Evolutionary conservation across 2,113 vertebrate genomes (phyloP).

Genomic region (Callospermophilus lateralis): DNA sequence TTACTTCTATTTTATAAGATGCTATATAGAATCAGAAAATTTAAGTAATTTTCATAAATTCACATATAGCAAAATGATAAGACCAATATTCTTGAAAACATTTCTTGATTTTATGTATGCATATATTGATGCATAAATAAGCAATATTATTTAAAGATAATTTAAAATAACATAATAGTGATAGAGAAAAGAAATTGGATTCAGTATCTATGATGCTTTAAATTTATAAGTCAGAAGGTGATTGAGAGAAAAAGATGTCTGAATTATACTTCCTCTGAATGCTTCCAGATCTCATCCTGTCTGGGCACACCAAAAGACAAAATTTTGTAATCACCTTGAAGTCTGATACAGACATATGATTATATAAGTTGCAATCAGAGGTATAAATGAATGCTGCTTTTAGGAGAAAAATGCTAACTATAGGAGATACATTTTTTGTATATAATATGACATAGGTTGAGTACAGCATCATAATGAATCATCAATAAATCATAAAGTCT

Average conservation of each 20-base stretch:
- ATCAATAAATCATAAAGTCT: background rate
- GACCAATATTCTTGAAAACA: background rate
- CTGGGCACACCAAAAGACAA: background rate
- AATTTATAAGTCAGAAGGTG: background rate
- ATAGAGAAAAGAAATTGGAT: background rate
- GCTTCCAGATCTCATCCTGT: background rate
- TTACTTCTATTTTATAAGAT: background rate
- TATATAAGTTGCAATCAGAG: background rate
- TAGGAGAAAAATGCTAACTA: background rate
- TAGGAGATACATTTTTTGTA: background rate
- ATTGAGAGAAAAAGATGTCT: background rate
- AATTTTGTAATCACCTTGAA: background rate
- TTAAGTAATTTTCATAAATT: background rate
- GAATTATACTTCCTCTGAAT: background rate
- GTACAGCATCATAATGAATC: background rate
- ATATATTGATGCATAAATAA: background rate
- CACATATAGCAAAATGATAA: background rate
- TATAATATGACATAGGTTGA: background rate
- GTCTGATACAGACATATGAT: background rate
- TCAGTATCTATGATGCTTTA: background rate
- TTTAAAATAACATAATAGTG: background rate
- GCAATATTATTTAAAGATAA: background rate
- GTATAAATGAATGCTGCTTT: no score
- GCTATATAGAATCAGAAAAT: background rate
- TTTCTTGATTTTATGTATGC: background rate